Conservation (phyloP, 2,797 vertebrate genomes). For the Tapera naevia region DNA sequence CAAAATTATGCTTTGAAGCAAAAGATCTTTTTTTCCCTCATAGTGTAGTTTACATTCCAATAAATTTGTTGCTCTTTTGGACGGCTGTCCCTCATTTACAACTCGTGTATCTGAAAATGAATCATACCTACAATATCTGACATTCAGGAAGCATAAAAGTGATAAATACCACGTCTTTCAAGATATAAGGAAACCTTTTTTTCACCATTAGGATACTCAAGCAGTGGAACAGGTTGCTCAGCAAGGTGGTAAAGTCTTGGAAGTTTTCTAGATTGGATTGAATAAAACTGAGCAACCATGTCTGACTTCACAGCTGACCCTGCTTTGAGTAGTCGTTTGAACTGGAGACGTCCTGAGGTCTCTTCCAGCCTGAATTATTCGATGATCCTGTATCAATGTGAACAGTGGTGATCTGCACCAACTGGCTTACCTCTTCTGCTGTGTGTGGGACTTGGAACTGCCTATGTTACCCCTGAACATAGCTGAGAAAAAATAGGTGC, state of each 20-base stretch:
- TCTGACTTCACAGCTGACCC: background rate
- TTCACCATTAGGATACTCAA: background rate
- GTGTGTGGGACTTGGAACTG: background rate
- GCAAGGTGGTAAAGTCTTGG: background rate
- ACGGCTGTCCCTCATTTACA: background rate
- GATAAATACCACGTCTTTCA: background rate
- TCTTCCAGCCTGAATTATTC: background rate
- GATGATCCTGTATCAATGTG: accelerated
- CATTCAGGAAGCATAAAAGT: background rate
- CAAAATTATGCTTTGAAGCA: background rate
- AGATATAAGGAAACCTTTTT: background rate
- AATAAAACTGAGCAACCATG: background rate
- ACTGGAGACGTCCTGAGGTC: background rate
- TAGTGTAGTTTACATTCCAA: background rate
- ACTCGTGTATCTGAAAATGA: background rate
- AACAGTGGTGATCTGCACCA: background rate
- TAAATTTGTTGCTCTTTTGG: background rate
- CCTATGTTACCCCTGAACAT: background rate
- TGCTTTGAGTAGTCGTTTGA: background rate
- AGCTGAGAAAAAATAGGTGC: background rate
- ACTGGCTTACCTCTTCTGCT: background rate
- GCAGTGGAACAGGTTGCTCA: background rate
- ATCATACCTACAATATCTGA: background rate
- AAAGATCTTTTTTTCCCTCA: background rate
- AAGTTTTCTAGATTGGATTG: background rate